Evolutionary conservation across 2,797 vertebrate species (phyloP).

Genomic region (Pogoniulus pusillus): DNA sequence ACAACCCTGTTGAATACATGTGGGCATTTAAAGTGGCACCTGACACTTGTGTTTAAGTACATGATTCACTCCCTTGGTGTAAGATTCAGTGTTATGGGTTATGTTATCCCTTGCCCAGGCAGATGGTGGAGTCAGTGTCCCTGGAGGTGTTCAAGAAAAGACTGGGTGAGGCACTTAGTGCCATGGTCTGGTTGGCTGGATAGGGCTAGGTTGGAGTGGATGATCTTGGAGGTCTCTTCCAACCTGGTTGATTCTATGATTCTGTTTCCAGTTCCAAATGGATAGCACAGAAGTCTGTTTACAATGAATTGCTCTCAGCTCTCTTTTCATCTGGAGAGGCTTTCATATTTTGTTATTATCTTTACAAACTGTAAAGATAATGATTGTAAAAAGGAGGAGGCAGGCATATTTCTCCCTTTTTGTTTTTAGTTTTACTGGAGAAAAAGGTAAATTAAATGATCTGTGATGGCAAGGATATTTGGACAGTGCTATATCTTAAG

Average conservation of each 20-base stretch:
- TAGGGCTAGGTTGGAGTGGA: no score
- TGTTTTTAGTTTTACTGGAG: neutral
- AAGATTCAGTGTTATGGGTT: neutral
- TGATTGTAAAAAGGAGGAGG: neutral
- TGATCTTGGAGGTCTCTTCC: no score
- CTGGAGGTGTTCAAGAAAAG: no score
- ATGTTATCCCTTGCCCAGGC: no score
- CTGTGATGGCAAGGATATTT: neutral
- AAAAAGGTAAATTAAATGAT: neutral
- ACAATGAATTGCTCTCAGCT: neutral
- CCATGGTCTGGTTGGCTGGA: no score
- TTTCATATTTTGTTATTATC: neutral
- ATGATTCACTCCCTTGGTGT: neutral
- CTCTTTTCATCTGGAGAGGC: neutral
- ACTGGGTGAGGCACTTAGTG: no score
- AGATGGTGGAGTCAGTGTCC: no score
- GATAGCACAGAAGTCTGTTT: constrained; percentile 4
- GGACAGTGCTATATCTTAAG: neutral
- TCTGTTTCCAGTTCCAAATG: constrained; percentile 12
- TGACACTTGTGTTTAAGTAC: neutral
- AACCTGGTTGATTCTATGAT: no score
- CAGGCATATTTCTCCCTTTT: neutral
- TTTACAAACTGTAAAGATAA: neutral
- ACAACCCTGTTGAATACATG: neutral
- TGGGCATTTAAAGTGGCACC: neutral